Evolutionary conservation across 2,797 vertebrate genomes (phyloP), one percentile per base, ranked within the genome.

Genomic region (Danio jaintianensis): DNA sequence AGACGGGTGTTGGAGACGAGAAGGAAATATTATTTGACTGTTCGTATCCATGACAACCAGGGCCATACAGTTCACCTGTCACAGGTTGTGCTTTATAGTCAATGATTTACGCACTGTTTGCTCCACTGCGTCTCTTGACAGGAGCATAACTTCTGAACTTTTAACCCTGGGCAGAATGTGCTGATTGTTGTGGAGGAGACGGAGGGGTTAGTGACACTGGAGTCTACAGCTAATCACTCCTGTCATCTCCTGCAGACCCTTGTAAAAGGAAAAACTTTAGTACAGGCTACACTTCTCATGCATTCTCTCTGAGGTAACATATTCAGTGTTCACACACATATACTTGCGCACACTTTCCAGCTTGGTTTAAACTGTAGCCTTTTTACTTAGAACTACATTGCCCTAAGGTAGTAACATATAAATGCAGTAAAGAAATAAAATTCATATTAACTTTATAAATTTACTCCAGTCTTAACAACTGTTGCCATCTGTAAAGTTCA

Each of bases 31-130:
- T 81, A 77, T 67, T 59, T 93, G 69, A 77, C 86, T 1, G 56
- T 88, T 1, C 83, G 89, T 42, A 87, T 94, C 74, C 91, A 90
- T 38, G 89, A 92, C 84, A 90, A 84, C 78, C 36, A 75, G 47
- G 86, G 88, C 81, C 89, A 87, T 38, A 85, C 87, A 70, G 71
- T 89, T 70, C 90, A 90, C 82, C 87, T 93, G 76, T 94, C 91
- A 58, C 87, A 92, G 76, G 89, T 90, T 88, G 92, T 86, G 87
- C 67, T 80, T 75, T 78, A 72, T 71, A 82, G 68, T 82, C 50
- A 80, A 78, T 16, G 53, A 71, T 87, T 86, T 74, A 45, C 18
- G n/a, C 70, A 55, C 6, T 3, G 40, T 40, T 71, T 59, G 74
- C 29, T 69, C 56, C 40, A 82, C 73, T 71, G 42, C 67, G 18